Conservation (phyloP, 2,888 invertebrate genomes). For the Drosophila fungiperda region DNA sequence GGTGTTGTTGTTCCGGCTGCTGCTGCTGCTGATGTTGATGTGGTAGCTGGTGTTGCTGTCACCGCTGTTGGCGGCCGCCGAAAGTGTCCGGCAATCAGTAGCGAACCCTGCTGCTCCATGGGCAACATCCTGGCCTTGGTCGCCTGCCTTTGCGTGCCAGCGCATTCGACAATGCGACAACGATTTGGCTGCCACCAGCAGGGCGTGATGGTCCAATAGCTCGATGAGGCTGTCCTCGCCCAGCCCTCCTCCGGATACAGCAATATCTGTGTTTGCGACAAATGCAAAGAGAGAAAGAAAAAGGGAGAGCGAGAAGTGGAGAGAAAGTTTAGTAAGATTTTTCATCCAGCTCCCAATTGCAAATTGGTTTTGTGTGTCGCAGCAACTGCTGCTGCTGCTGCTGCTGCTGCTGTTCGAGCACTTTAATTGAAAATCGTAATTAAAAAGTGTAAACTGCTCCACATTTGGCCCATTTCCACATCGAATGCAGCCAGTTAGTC, state of each 20-base stretch:
- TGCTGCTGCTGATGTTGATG: slow-evolving; percentile 30
- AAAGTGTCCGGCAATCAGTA: slow-evolving; percentile 90
- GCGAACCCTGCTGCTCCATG: slow-evolving; percentile 90
- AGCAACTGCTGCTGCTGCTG: slow-evolving; percentile 15
- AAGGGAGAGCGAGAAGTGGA: slow-evolving; percentile 17
- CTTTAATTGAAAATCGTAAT: slow-evolving; percentile 82
- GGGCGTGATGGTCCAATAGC: slow-evolving; percentile 94
- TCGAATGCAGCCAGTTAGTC: slow-evolving; percentile 1
- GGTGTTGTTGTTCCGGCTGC: slow-evolving; percentile 12
- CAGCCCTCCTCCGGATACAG: slow-evolving; percentile 95
- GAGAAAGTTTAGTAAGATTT: slow-evolving; percentile 39
- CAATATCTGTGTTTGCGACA: slow-evolving; percentile 88
- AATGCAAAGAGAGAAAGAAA: slow-evolving; percentile 44
- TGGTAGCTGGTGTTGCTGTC: slow-evolving; percentile 21
- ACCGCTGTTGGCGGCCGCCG: slow-evolving; percentile 56
- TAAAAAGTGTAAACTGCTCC: slow-evolving; percentile 72
- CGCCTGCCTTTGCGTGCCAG: slow-evolving; percentile 87
- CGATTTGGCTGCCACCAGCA: slow-evolving; percentile 94
- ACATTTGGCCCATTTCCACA: slow-evolving; percentile 38
- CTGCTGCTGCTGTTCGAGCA: slow-evolving; percentile 25
- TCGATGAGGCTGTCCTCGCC: slow-evolving; percentile 94
- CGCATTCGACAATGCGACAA: slow-evolving; percentile 94
- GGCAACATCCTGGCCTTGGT: slow-evolving; percentile 93
- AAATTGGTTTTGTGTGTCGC: slow-evolving; percentile 76
- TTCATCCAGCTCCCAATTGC: slow-evolving; percentile 62